Evolutionary conservation across 2,888 invertebrate species (phyloP), one percentile per base, ranked within the genome.

Genomic region (Teleiodes luculella): DNA sequence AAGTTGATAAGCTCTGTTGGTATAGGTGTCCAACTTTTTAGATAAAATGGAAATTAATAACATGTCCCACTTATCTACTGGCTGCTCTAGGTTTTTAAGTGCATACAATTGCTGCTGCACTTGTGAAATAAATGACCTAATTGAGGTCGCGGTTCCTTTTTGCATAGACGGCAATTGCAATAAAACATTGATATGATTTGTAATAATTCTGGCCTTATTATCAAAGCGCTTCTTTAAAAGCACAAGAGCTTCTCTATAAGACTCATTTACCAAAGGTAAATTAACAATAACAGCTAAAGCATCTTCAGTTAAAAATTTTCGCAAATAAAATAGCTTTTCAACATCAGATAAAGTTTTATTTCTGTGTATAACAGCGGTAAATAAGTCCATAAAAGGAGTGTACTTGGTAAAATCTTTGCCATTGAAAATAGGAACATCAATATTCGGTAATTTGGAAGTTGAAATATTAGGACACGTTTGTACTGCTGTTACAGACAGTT

Each of bases 361-460:
- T 7, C 52, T 59, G 11, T 60, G 51, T n/a, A 63, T 60, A 7
- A 62, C 54, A 33, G 62, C 62, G 8, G n/a, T 56, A 45, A 59
- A 62, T 1, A 59, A 35, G 13, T 62, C 59, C 35, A 53, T 46
- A 50, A 62, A 57, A 2, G 59, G 57, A 7, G 14, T 57, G 35
- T 31, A 62, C 41, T 59, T 51, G 2, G 59, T 58, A 16, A 57
- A 58, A 36, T 58, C 54, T 43, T 52, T 56, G 0, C 59, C 57
- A 49, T 50, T 45, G 55, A 53, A 58, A 3, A 31, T 7, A 4
- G 55, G 55, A 18, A 62, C 52, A 16, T 59, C 59, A 7, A 59
- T 50, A 36, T 51, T 56, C 0, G 62, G 62, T 3, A 62, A 48
- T 46, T 60, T 62, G 28, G 54, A 57, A 8, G 45, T 51, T 10